Evolutionary conservation across 2,888 invertebrate species (phyloP), one percentile per base, ranked within the genome.

Genomic region (Drosophila phalerata): DNA sequence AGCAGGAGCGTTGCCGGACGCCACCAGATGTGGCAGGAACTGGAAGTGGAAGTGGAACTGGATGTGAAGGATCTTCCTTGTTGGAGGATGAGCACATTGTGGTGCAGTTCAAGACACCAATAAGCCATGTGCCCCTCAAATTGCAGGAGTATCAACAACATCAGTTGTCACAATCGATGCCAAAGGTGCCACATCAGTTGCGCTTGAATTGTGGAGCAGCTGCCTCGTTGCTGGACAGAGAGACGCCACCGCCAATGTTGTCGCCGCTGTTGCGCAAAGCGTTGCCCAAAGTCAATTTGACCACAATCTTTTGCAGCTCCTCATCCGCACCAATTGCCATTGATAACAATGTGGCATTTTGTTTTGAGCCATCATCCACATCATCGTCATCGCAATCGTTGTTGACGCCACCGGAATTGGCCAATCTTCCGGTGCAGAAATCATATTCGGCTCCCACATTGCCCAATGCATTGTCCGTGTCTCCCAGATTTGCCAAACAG

Each of bases 361-460:
- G 75, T 38, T 87, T 87, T 10, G 88, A 85, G 42, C 69, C 49
- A 22, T 2, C 43, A 15, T 10, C 45, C 3, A 77, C 30, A 61
- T 22, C 81, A 6, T 48, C 71, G 2, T 70, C 63, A 8, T 79
- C 75, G 55, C 73, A 66, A 25, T 77, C 75, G 28, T 70, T 79
- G 58, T 13, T 81, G 11, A 63, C 81, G n/a, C 79, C 87, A 8
- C 71, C 87, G 5, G 85, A 84, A 34, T 6, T 52, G 6, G 51
- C 43, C 15, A 90, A 85, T 51, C 85, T 91, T 49, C 80, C 90
- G 0, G 92, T 92, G 17, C 92, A 92, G 74, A 92, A 92, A 72
- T 92, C 92, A 9, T 91, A 90, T 64, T 93, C 92, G 52, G 92
- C 92, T 11, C 92, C 92, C 13, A 91, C 92, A 30, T 69, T 93